Evolutionary conservation across 2,797 vertebrate genomes (phyloP), one percentile per base, ranked within the genome.

Genomic region (Labroides dimidiatus): DNA sequence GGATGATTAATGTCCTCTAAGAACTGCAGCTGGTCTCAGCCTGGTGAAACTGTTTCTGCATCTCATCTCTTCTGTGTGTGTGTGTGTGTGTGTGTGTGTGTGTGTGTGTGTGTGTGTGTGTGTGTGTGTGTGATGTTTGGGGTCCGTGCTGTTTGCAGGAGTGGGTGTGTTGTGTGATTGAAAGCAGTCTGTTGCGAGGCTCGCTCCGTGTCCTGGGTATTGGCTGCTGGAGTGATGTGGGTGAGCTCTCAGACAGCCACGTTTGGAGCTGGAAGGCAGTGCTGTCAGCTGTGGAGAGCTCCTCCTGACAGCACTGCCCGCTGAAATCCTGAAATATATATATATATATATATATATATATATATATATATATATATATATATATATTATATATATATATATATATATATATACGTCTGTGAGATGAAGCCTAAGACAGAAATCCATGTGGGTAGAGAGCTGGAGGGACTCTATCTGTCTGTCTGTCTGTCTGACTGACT

Each of bases 361-460:
- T 39, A 39, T 13, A 39, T 8, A 33, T 13, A 39, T 39, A 39
- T 33, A 33, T 27, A 27, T 27, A 27, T 27, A 39, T 39, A 39
- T 39, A 39, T 33, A 33, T 27, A 27, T 27, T n/a, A 27, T 27
- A 39, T 39, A 39, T 39, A 39, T 33, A 33, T 27, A 27, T 27
- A 27, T 27, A 27, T 27, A 39, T 39, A 39, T 13, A 39, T 8
- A 33, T 13, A 39, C 37, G 37, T 11, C 73, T 74, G 62, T 10
- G 30, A 84, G 76, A 82, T 75, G 81, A 84, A 87, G 85, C 72
- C 57, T 64, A 27, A 87, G 85, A 86, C 85, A 86, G 78, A 71
- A 75, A 70, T 77, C 75, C 70, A 75, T 81, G 62, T 51, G 59
- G 77, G 48, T 12, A 65, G 49, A 60, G 48, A 24, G 16, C 20